Evolutionary conservation across 1,140 invertebrate genomes (phyloP), one percentile per base, ranked within the genome.

Genomic region (Zaprionus kolodkinae): DNA sequence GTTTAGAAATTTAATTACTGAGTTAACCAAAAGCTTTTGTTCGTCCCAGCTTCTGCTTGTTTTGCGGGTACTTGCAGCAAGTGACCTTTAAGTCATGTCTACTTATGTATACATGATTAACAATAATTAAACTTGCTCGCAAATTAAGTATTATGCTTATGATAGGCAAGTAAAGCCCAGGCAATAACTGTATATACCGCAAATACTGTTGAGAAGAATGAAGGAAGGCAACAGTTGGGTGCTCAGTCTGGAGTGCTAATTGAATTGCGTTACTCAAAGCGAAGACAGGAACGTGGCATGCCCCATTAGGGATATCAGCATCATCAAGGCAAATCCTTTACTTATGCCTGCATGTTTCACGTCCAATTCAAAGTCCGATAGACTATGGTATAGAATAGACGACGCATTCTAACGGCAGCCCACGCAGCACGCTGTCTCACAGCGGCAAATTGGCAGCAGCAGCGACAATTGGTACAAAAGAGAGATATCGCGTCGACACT

Each of bases 321-420:
- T 73, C 85, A 84, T 88, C 84, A 89, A 89, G 84, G 84, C 87
- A 88, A 88, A 88, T 88, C 84, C 85, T 88, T 88, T 88, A 88
- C 80, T 78, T 88, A 71, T 78, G 77, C 62, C 83, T 66, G 56
- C 27, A 61, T 60, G 63, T 87, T 76, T 83, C 77, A 84, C 71
- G 75, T 78, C 76, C 74, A 59, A 63, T 55, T 62, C 69, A 57
- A 59, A 27, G 43, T 21, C 50, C 36, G n/a, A 60, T 38, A 74
- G 33, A 55, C 30, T 30, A 13, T n/a, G 35, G 61, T 13, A 38
- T n/a, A 50, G 61, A 21, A 38, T 50, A 50, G 66, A 59, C 59
- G 45, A 68, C 60, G 76, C 21, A 33, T 33, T 0, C n/a, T 68
- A 79, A 83, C 74, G 73, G 65, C 80, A 88, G 78, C 79, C 79